These are phyloP conservation scores for Poecile montanus DNA, from an alignment of 2,797 vertebrate species.

Conservation along the genomic window DNA sequence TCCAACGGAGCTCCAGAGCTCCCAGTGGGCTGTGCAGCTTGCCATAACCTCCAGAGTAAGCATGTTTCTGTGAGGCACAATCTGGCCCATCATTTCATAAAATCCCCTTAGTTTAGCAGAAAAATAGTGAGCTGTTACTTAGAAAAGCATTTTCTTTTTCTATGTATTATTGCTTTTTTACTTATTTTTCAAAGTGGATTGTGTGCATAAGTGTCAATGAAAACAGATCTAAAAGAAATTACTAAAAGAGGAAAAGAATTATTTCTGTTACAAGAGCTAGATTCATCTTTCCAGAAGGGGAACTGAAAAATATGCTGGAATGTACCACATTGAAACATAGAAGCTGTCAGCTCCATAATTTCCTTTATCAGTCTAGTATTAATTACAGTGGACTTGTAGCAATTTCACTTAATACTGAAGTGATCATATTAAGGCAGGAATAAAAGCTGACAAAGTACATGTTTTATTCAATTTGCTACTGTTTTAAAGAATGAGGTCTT, in stretches of 20 bases:
- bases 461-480: conserved; percentile 26
- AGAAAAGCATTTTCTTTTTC: not conserved
- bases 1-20: not conserved
- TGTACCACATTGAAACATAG: not conserved
- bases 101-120: not conserved
- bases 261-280: not conserved
- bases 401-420: not conserved
- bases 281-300: not conserved
- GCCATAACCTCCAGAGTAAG: not conserved
- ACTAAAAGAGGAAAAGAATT: not conserved
- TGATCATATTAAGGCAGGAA: not conserved
- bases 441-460: not conserved
- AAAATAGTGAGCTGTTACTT: not conserved
- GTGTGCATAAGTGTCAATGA: not conserved
- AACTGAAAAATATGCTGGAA: not conserved
- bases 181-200: not conserved
- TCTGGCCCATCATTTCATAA: conserved; percentile 1
- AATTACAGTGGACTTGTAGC: not conserved
- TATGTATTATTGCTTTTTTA: not conserved
- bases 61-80: not conserved
- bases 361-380: not conserved
- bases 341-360: not conserved
- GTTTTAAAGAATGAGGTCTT: not conserved
- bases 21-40: not conserved
- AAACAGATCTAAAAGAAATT: not conserved